Evolutionary conservation across 2,797 vertebrate genomes (phyloP).

Genomic region (Enteromius argenteus): DNA sequence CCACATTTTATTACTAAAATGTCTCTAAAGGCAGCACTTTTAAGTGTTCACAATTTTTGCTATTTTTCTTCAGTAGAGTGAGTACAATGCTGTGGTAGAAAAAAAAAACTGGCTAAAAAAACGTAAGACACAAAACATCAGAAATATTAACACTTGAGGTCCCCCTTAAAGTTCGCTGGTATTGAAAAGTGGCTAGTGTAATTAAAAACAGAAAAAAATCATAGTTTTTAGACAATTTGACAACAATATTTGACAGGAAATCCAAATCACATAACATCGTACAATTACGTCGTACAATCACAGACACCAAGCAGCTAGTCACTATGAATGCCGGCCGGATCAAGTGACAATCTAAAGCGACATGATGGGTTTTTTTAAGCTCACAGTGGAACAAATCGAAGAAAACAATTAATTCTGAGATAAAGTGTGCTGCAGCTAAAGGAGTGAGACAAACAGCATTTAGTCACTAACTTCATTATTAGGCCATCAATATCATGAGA

Average conservation of each 20-base stretch:
- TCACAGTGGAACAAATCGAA: conserved; percentile 5
- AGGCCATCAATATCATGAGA: not conserved
- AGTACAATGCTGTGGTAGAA: conserved; percentile 74
- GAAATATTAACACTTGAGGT: conserved; percentile 72
- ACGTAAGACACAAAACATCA: conserved; percentile 67
- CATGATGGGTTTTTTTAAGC: not conserved
- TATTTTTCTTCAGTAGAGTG: conserved; percentile 66
- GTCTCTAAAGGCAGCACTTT: conserved; percentile 73
- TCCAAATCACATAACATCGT: not conserved
- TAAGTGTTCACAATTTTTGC: conserved; percentile 71
- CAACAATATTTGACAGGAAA: not conserved
- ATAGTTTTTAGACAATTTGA: conserved; percentile 67
- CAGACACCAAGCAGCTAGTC: conserved; percentile 15
- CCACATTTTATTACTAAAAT: conserved; percentile 77
- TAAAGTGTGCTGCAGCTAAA: conserved; percentile 38
- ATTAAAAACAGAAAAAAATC: conserved; percentile 70
- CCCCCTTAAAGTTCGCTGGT: conserved; percentile 79
- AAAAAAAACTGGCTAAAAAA: conserved; percentile 71
- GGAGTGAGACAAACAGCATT: conserved; percentile 1
- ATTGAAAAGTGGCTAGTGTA: conserved; percentile 82
- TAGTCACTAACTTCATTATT: conserved; percentile 1
- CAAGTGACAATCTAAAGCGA: not conserved
- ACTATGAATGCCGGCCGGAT: not conserved
- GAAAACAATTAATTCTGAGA: not conserved
- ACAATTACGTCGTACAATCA: conserved; percentile 13